Percentiles rank a stretch among this genome's conserved stretches.
phyloP scores from a whole-genome alignment of 2,113 vertebrate species.

The Eidolon helvum region DNA sequence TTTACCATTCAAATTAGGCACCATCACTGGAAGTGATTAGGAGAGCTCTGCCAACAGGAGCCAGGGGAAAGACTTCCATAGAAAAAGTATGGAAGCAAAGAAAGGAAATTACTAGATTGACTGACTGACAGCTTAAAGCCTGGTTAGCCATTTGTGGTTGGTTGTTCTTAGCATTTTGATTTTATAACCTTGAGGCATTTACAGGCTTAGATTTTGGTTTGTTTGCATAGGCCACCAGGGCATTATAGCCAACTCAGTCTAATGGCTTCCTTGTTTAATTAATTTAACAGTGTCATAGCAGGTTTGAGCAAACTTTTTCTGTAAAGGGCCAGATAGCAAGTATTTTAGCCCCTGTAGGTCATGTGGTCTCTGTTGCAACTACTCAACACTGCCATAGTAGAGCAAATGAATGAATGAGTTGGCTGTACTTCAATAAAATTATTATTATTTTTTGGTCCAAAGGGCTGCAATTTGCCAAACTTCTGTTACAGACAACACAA shows the following conservation, averaged over 20 bases:
- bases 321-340: not conserved
- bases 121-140: not conserved
- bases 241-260: not conserved
- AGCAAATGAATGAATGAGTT: not conserved
- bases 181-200: not conserved
- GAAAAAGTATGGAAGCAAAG: not conserved
- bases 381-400: not conserved
- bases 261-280: not conserved
- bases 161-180: not conserved
- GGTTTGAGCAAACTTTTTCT: not conserved
- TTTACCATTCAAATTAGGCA: not conserved
- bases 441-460: not conserved
- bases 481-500: not conserved
- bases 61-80: not conserved
- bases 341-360: not conserved
- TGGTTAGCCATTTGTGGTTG: not conserved
- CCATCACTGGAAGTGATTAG: not conserved
- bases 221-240: not conserved
- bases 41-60: not conserved
- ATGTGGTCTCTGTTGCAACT: not conserved
- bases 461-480: not conserved
- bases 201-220: slow-evolving; percentile 2
- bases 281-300: not conserved
- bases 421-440: not conserved
- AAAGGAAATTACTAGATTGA: not conserved